Evolutionary conservation across 2,113 vertebrate genomes (phyloP).

Genomic region (Peromyscus polionotus): DNA sequence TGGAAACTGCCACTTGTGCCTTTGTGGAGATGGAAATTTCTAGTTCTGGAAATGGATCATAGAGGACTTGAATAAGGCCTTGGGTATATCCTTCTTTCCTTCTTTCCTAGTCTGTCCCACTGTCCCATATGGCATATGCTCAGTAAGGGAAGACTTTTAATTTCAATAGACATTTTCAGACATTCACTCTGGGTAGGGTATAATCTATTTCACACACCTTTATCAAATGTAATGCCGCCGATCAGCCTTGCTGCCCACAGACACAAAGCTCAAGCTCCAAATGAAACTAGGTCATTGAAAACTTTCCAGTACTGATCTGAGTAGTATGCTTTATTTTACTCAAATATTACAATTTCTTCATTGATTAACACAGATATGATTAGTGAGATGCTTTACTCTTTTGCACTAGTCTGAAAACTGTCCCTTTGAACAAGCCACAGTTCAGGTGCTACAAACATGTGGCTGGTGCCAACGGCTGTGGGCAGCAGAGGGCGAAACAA

Average conservation of each 20-base stretch:
- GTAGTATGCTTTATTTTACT: not conserved
- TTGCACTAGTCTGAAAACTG: not conserved
- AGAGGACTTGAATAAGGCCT: not conserved
- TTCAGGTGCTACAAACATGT: not conserved
- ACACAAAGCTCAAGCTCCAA: not conserved
- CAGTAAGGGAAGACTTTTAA: not conserved
- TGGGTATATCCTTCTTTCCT: not conserved
- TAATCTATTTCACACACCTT: not conserved
- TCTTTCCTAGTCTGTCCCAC: not conserved
- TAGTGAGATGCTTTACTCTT: not conserved
- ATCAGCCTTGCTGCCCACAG: not conserved
- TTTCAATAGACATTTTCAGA: slow-evolving; percentile 61
- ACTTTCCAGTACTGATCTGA: slow-evolving; percentile 22
- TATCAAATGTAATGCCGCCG: not conserved
- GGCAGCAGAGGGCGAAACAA: fast-evolving
- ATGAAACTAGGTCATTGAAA: not conserved
- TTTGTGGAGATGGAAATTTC: slow-evolving; percentile 12
- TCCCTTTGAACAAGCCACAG: not conserved
- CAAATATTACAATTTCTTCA: not conserved
- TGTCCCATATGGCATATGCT: not conserved
- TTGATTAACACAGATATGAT: not conserved
- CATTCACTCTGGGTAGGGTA: not conserved
- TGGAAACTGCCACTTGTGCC: not conserved
- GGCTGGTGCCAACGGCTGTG: fast-evolving
- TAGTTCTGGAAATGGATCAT: not conserved